Percentiles rank a stretch among this genome's conserved stretches.
phyloP scores from a whole-genome alignment of 2,797 vertebrate genomes.

The Esox masquinongy region DNA sequence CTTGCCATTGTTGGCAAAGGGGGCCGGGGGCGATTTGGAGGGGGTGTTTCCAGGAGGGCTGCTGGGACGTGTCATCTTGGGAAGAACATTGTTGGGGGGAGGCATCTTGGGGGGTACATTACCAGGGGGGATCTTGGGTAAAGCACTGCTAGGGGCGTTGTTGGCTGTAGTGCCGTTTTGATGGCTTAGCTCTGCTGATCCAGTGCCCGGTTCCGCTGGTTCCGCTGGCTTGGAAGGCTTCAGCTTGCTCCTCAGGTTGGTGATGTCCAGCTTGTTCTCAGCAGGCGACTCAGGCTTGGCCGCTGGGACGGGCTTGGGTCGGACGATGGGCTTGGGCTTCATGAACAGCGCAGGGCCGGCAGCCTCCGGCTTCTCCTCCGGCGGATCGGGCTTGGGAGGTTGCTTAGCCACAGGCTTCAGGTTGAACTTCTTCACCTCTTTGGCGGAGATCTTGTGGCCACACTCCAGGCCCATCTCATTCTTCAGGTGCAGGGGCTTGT shows the following conservation, averaged over 20 bases:
- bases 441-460: constrained; percentile 91
- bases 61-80: not conserved
- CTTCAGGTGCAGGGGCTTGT: constrained; percentile 85
- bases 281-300: constrained; percentile 79
- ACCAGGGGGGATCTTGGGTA: not conserved
- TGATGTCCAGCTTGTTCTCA: constrained; percentile 90
- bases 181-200: constrained; percentile 68
- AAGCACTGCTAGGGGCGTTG: constrained; percentile 37
- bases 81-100: constrained; percentile 42
- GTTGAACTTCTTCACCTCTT: constrained; percentile 95
- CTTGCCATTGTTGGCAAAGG: constrained; percentile 53
- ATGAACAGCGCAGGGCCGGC: constrained; percentile 68
- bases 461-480: constrained; percentile 98
- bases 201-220: constrained; percentile 66
- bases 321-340: constrained; percentile 88
- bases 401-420: constrained; percentile 91
- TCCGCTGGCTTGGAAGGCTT: constrained; percentile 87
- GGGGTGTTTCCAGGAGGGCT: not conserved
- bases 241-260: constrained; percentile 92
- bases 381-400: constrained; percentile 79
- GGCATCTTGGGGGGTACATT: constrained; percentile 18
- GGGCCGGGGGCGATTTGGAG: not conserved
- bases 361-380: constrained; percentile 79
- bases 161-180: constrained; percentile 44
- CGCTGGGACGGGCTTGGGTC: constrained; percentile 86